Evolutionary conservation across 2,888 invertebrate species (phyloP).

Genomic region (Parochlus steinenii): DNA sequence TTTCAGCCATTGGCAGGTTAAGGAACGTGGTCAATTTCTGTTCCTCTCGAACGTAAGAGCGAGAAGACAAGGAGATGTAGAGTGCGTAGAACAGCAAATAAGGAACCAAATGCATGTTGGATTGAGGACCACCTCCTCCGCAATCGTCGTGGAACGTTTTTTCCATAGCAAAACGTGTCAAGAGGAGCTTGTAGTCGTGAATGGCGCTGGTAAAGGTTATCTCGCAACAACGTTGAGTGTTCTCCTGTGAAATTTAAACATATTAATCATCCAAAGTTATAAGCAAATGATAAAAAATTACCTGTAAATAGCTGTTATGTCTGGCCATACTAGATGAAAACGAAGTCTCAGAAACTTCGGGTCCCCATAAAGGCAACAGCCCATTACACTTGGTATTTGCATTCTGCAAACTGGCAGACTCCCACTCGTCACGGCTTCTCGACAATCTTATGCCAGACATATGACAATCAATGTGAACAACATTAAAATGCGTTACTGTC

Average conservation of each 20-base stretch:
- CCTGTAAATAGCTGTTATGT: constrained; percentile 75
- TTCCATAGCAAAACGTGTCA: constrained; percentile 80
- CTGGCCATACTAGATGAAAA: constrained; percentile 88
- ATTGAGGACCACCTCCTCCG: constrained; percentile 91
- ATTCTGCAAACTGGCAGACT: constrained; percentile 89
- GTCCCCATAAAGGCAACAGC: constrained; percentile 89
- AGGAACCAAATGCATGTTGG: constrained; percentile 92
- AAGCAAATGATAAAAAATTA: constrained; percentile 30
- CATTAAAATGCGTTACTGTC: constrained; percentile 95
- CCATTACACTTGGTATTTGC: constrained; percentile 97
- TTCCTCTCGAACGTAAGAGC: constrained; percentile 61
- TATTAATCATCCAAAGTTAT: neutral
- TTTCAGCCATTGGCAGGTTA: constrained; percentile 40
- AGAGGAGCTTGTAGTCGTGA: constrained; percentile 81
- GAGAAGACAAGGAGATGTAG: constrained; percentile 80
- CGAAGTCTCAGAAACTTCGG: constrained; percentile 79
- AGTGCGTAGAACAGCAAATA: constrained; percentile 88
- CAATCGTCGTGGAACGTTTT: constrained; percentile 96
- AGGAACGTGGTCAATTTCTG: constrained; percentile 57
- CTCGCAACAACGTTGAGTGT: constrained; percentile 28
- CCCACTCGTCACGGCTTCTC: constrained; percentile 84
- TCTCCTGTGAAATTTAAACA: too few species aligned
- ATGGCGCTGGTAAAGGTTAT: constrained; percentile 38
- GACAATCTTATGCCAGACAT: constrained; percentile 80
- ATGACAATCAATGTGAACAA: constrained; percentile 96